Percentiles rank a stretch among this genome's conserved stretches.
These are phyloP conservation scores for Macrophya annulata DNA, from an alignment of 2,888 invertebrate species.

Conservation along the genomic window DNA sequence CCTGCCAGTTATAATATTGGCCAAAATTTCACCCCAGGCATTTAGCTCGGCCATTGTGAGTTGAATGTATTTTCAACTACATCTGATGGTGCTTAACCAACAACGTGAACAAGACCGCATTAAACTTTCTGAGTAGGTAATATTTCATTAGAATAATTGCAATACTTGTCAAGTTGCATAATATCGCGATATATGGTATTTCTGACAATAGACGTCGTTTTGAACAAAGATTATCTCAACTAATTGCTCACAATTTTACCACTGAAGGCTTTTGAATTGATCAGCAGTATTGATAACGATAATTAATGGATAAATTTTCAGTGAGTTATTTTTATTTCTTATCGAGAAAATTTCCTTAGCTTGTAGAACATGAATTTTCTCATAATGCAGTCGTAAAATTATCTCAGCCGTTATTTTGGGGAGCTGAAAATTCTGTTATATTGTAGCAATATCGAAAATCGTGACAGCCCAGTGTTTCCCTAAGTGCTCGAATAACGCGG, in stretches of 20 bases:
- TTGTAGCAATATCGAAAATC: neutral
- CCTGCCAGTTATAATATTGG: neutral
- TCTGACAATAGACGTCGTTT: neutral
- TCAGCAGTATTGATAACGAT: neutral
- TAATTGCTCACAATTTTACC: neutral
- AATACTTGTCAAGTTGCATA: neutral
- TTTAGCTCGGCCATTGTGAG: neutral
- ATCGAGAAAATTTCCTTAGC: neutral
- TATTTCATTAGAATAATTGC: conserved; percentile 23
- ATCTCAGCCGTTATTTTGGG: neutral
- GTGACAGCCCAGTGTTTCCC: neutral
- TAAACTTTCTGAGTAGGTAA: neutral
- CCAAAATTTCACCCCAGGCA: neutral
- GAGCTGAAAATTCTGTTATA: neutral
- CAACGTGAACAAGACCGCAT: neutral
- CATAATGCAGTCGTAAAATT: no score
- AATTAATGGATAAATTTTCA: neutral
- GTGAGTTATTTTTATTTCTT: neutral
- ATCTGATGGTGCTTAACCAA: neutral
- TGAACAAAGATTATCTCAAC: neutral
- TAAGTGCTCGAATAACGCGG: conserved; percentile 29
- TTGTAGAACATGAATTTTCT: neutral
- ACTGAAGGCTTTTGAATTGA: neutral
- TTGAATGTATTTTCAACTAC: neutral
- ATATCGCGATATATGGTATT: neutral